These are phyloP conservation scores for Parazoanthus swiftii DNA, from an alignment of 92 coral and sea anemone genomes.

Conservation along the genomic window DNA sequence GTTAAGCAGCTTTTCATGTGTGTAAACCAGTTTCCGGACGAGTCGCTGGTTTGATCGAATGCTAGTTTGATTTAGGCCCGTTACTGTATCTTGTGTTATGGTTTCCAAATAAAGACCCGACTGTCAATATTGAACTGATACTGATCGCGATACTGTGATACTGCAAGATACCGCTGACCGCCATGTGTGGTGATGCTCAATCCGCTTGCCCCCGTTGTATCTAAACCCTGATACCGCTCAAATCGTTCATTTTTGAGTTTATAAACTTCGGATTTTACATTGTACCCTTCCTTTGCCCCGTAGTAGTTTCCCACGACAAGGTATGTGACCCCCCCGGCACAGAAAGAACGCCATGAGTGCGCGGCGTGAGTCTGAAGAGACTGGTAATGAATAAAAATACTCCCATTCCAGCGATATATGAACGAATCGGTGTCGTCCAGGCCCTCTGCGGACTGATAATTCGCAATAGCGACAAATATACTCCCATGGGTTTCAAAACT, in stretches of 20 bases:
- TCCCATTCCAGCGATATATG: conserved; percentile 39
- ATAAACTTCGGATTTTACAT: conserved; percentile 37
- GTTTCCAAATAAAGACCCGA: conserved; percentile 21
- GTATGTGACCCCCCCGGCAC: conserved; percentile 25
- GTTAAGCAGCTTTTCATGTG: too few species aligned
- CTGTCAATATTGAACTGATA: conserved; percentile 23
- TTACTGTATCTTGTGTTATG: not conserved
- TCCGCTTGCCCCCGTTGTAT: conserved; percentile 50
- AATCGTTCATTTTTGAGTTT: conserved; percentile 34
- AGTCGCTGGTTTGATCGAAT: not conserved
- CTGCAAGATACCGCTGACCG: conserved; percentile 40
- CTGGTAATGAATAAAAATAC: conserved; percentile 29
- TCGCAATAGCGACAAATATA: conserved; percentile 24
- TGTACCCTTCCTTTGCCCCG: conserved; percentile 18
- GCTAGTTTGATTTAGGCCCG: not conserved
- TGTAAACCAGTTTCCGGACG: not conserved
- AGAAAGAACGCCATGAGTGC: conserved; percentile 40
- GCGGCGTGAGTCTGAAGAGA: conserved; percentile 32
- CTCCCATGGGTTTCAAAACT: conserved; percentile 25
- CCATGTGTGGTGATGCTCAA: conserved; percentile 5
- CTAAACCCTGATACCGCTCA: conserved; percentile 36
- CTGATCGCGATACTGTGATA: conserved; percentile 24
- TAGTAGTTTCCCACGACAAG: conserved; percentile 47
- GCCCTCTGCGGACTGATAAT: conserved; percentile 6
- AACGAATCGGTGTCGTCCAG: conserved; percentile 21